Conservation (phyloP, 2,113 vertebrate genomes). For the Antennarius striatus region DNA sequence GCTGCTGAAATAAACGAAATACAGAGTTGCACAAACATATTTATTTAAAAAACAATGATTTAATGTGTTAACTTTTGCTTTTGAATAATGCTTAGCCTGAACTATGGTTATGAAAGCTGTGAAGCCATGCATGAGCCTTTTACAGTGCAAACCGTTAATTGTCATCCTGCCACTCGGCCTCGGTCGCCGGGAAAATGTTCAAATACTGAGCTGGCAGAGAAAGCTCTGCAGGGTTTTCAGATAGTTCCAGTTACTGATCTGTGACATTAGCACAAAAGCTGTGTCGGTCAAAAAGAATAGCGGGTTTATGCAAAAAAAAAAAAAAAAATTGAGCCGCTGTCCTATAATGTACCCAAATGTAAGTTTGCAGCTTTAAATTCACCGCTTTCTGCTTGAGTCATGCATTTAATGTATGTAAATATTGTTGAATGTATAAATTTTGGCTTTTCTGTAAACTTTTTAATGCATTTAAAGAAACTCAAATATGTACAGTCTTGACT, state of each 20-base stretch:
- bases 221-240: constrained; percentile 32
- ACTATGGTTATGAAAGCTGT: constrained; percentile 16
- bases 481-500: background rate
- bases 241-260: constrained; percentile 48
- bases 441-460: background rate
- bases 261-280: constrained; percentile 34
- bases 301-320: constrained; percentile 27
- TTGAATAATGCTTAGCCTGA: constrained; percentile 14
- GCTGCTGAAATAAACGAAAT: background rate
- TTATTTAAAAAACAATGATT: constrained; percentile 3
- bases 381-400: background rate
- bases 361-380: constrained; percentile 10
- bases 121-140: constrained; percentile 32
- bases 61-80: constrained; percentile 1
- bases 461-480: background rate
- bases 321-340: constrained; percentile 19
- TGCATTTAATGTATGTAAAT: background rate
- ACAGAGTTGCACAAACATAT: background rate
- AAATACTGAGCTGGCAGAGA: constrained; percentile 37
- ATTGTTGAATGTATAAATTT: constrained; percentile 4
- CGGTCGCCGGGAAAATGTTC: constrained; percentile 13
- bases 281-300: constrained; percentile 26
- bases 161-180: constrained; percentile 20
- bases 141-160: constrained; percentile 35
- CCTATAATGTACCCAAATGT: constrained; percentile 5